Percentiles rank a stretch among this genome's conserved stretches.
phyloP scores from a whole-genome alignment of 2,888 invertebrate genomes.

The Muschampia plurimacula region DNA sequence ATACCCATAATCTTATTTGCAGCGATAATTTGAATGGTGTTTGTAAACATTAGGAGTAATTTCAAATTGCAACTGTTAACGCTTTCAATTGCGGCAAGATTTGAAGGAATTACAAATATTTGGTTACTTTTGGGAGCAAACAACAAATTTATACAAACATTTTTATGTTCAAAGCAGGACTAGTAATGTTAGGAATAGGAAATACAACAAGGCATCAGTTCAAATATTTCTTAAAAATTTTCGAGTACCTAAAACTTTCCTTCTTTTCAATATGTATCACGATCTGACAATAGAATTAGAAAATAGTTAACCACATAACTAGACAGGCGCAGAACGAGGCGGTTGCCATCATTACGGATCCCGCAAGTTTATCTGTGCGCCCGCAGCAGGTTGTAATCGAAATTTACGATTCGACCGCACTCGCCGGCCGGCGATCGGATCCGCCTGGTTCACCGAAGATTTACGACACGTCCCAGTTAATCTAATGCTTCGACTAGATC shows the following conservation, averaged over 20 bases:
- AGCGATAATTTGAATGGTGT: slow-evolving; percentile 20
- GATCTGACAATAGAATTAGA: slow-evolving; percentile 11
- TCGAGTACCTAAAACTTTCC: too few species aligned
- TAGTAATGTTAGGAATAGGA: too few species aligned
- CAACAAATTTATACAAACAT: too few species aligned
- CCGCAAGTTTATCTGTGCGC: slow-evolving; percentile 41
- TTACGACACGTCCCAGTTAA: slow-evolving; percentile 43
- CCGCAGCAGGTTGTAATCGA: slow-evolving; percentile 50
- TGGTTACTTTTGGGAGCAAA: not conserved
- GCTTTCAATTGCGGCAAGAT: not conserved
- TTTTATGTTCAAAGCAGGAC: too few species aligned
- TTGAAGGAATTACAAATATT: not conserved
- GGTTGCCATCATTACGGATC: slow-evolving; percentile 31
- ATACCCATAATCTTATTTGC: slow-evolving; percentile 19
- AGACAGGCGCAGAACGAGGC: slow-evolving; percentile 25
- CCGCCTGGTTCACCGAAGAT: slow-evolving; percentile 41
- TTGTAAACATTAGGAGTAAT: slow-evolving; percentile 9
- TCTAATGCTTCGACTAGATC: slow-evolving; percentile 25
- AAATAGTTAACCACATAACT: slow-evolving; percentile 31
- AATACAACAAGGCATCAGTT: too few species aligned
- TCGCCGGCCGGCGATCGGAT: slow-evolving; percentile 44
- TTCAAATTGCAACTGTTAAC: not conserved
- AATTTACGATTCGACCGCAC: slow-evolving; percentile 61
- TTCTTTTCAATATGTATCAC: not conserved
- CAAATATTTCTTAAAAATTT: too few species aligned